phyloP scores from a whole-genome alignment of 1,140 invertebrate species.

The Caenorhabditis tropicalis region DNA sequence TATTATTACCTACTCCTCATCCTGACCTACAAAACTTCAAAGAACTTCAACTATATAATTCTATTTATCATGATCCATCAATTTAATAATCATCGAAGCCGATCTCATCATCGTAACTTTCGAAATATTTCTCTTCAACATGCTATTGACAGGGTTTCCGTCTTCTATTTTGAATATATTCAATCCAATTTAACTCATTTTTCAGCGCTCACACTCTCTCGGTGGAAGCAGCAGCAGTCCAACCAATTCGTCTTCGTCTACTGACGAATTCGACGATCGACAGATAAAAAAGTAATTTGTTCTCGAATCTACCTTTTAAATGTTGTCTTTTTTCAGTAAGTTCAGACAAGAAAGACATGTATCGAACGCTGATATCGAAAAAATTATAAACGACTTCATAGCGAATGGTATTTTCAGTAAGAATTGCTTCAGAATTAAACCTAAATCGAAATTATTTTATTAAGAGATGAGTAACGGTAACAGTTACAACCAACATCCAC shows the following conservation, averaged over 20 bases:
- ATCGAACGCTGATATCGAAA: slow-evolving; percentile 15
- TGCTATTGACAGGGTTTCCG: background rate
- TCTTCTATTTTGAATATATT: background rate
- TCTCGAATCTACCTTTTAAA: background rate
- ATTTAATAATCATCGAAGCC: background rate
- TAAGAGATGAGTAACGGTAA: slow-evolving; percentile 27
- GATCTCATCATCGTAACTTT: slow-evolving; percentile 22
- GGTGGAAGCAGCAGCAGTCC: slow-evolving; percentile 18
- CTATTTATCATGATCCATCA: background rate
- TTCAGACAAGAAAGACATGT: slow-evolving; percentile 1
- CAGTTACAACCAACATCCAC: slow-evolving; percentile 5
- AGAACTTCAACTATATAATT: background rate
- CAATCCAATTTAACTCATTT: background rate
- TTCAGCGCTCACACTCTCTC: slow-evolving; percentile 24
- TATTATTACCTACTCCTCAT: background rate
- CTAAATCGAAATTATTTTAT: background rate
- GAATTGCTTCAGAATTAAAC: background rate
- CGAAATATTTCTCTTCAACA: background rate
- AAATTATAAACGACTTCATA: slow-evolving; percentile 3
- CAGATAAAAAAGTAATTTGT: background rate
- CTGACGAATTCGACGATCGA: slow-evolving; percentile 15
- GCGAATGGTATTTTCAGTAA: slow-evolving; percentile 33
- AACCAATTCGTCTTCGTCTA: background rate
- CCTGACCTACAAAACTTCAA: background rate
- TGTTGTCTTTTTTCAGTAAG: background rate